A percentile compares a stretch with the other conserved stretches of the same genome.
Evolutionary conservation across 2,113 vertebrate species (phyloP).

Genomic region (Sinosuthora webbiana): DNA sequence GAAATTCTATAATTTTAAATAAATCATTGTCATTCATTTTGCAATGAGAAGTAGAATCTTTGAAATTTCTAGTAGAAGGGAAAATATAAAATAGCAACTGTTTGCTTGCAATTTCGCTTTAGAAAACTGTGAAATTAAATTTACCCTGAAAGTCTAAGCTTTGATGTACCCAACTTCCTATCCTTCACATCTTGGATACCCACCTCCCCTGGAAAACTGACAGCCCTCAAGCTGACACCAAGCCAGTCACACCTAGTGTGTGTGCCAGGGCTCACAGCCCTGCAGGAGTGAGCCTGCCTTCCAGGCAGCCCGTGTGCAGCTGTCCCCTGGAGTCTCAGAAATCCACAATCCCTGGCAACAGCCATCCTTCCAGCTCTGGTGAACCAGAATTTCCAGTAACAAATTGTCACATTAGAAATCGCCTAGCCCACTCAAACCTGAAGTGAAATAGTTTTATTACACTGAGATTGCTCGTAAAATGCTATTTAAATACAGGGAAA

Average conservation of each 20-base stretch:
- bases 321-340: background rate
- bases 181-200: background rate
- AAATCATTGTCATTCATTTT: background rate
- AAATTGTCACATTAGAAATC: background rate
- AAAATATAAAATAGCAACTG: background rate
- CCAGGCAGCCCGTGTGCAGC: rapidly evolving
- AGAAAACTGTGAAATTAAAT: background rate
- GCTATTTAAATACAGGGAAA: background rate
- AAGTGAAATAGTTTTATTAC: background rate
- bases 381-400: background rate
- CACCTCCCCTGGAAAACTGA: background rate
- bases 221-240: background rate
- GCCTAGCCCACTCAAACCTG: background rate
- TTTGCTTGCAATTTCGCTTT: background rate
- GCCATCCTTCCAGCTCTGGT: background rate
- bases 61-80: background rate
- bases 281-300: background rate
- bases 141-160: background rate
- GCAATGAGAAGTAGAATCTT: background rate
- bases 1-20: background rate
- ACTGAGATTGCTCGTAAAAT: background rate
- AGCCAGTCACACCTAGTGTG: rapidly evolving
- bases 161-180: background rate
- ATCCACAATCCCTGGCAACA: background rate
- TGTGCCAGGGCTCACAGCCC: background rate